A percentile compares a stretch with the other conserved stretches of the same genome.
These are phyloP conservation scores for Scyliorhinus canicula DNA, from an alignment of 2,797 vertebrate genomes.

Conservation along the genomic window DNA sequence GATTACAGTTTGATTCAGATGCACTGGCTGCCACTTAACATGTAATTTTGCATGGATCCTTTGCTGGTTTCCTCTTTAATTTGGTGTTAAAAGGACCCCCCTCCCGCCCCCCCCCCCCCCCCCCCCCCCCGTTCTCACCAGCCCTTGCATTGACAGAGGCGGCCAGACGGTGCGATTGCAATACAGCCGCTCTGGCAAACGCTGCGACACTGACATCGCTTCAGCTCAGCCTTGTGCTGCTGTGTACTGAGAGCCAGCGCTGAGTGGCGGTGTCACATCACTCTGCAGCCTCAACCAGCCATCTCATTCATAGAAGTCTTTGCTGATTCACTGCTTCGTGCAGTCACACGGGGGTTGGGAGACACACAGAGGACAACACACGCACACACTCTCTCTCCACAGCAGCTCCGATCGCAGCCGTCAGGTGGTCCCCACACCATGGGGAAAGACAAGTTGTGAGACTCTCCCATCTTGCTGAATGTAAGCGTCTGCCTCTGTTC, in stretches of 20 bases:
- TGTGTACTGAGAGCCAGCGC: slow-evolving; percentile 7
- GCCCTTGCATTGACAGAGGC: no score
- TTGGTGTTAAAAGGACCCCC: neutral
- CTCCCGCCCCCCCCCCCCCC: no score
- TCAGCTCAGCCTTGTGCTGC: no score
- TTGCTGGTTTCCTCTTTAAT: neutral
- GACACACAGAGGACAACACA: neutral
- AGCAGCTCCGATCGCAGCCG: neutral
- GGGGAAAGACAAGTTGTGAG: neutral
- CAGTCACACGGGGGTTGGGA: neutral
- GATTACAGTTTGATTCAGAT: neutral
- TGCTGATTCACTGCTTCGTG: slow-evolving; percentile 36
- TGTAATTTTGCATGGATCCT: neutral
- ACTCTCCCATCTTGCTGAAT: no score
- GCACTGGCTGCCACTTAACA: neutral
- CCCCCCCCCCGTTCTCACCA: no score
- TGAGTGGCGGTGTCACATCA: slow-evolving; percentile 35
- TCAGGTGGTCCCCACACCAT: neutral
- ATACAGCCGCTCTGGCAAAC: neutral
- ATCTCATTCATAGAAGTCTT: slow-evolving; percentile 11
- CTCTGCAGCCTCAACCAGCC: neutral
- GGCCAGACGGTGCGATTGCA: neutral
- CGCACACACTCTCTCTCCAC: no score
- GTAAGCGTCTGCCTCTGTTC: neutral
- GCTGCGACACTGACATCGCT: neutral